Conservation (phyloP, 2,797 vertebrate genomes). For the Oceanodroma leucorhoa region DNA sequence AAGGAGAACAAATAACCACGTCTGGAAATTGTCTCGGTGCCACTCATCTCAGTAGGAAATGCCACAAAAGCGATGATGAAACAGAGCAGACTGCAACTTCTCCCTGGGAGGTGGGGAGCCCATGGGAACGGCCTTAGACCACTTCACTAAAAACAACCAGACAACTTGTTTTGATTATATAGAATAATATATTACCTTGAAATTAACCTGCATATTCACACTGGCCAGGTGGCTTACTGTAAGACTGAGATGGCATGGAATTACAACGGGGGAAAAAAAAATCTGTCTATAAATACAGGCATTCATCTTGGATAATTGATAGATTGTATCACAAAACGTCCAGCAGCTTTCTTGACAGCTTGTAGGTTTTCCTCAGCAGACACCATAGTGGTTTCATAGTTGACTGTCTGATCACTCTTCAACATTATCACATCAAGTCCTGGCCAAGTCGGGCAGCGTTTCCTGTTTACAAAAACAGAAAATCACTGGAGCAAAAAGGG, state of each 20-base stretch:
- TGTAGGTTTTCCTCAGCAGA: constrained; percentile 43
- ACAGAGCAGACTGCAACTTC: constrained; percentile 60
- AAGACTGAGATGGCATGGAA: not conserved
- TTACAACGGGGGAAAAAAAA: not conserved
- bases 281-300: not conserved
- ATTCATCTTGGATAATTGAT: not conserved
- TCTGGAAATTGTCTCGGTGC: constrained; percentile 60
- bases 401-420: not conserved
- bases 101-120: constrained; percentile 40
- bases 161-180: constrained; percentile 21
- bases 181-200: constrained; percentile 49
- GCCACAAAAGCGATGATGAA: constrained; percentile 62
- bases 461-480: constrained; percentile 60
- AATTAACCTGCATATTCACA: not conserved
- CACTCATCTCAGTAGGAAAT: constrained; percentile 63
- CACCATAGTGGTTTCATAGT: not conserved
- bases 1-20: constrained; percentile 43
- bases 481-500: constrained; percentile 7
- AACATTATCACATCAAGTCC: not conserved
- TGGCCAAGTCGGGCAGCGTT: not conserved
- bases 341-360: constrained; percentile 29
- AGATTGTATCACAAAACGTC: not conserved
- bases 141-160: constrained; percentile 25
- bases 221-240: constrained; percentile 38
- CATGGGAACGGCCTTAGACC: constrained; percentile 29